A percentile compares a stretch with the other conserved stretches of the same genome.
phyloP scores from a whole-genome alignment of 2,888 invertebrate species.

The Caradrina kadenii region DNA sequence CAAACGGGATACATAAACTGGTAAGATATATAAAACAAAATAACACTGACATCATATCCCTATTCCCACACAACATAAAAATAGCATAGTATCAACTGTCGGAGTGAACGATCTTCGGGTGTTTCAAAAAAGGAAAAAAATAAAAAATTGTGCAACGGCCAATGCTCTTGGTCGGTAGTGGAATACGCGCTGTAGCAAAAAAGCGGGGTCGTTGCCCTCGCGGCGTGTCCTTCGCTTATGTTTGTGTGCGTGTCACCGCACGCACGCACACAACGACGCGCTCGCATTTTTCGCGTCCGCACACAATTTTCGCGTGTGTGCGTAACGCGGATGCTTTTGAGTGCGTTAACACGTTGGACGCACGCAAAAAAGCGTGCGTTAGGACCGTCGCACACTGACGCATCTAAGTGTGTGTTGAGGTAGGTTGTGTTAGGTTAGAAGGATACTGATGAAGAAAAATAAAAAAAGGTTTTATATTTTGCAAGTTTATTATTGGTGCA shows the following conservation, averaged over 20 bases:
- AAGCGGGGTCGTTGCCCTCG: slow-evolving; percentile 86
- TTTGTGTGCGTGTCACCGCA: slow-evolving; percentile 82
- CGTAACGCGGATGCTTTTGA: slow-evolving; percentile 77
- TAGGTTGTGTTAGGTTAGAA: slow-evolving; percentile 52
- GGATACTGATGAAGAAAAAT: slow-evolving; percentile 43
- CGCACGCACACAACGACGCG: slow-evolving; percentile 67
- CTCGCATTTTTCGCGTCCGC: slow-evolving; percentile 75
- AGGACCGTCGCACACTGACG: slow-evolving; percentile 61
- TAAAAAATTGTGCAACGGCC: slow-evolving; percentile 79
- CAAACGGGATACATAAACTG: slow-evolving; percentile 74
- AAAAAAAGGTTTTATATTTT: slow-evolving; percentile 30
- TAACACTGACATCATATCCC: slow-evolving; percentile 82
- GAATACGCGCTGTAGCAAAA: slow-evolving; percentile 88
- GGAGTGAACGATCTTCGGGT: slow-evolving; percentile 82
- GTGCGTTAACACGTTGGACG: slow-evolving; percentile 79
- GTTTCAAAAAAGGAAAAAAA: slow-evolving; percentile 70
- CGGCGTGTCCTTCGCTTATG: slow-evolving; percentile 87
- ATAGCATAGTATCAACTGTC: slow-evolving; percentile 76
- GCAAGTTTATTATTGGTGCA: slow-evolving; percentile 23
- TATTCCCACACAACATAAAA: slow-evolving; percentile 80
- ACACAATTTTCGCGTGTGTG: slow-evolving; percentile 73
- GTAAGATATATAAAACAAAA: slow-evolving; percentile 65
- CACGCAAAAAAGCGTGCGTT: slow-evolving; percentile 72
- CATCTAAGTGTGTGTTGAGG: slow-evolving; percentile 56
- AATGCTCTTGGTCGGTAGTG: slow-evolving; percentile 84